Percentiles rank a stretch among this genome's conserved stretches.
Evolutionary conservation across 1,140 invertebrate species (phyloP).

Genomic region (Aphaenogaster ashmeadi): DNA sequence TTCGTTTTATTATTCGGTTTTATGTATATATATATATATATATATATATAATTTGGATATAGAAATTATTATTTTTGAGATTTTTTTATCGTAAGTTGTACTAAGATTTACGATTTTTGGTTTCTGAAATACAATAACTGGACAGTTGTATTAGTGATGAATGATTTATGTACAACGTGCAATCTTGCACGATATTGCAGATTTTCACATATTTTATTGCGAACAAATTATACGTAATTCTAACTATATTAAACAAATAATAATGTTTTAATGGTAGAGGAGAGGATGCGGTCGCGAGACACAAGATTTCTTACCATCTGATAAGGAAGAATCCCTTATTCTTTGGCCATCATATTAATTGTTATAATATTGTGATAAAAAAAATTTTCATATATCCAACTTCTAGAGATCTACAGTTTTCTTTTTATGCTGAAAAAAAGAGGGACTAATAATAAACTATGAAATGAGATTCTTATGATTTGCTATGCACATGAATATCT

Average conservation of each 20-base stretch:
- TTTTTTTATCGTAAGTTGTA: background rate
- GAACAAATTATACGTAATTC: constrained; percentile 69
- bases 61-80: background rate
- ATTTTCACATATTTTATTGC: constrained; percentile 43
- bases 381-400: constrained; percentile 41
- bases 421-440: background rate
- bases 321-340: constrained; percentile 77
- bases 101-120: background rate
- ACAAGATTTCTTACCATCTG: constrained; percentile 59
- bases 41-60: background rate
- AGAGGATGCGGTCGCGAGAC: constrained; percentile 71
- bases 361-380: constrained; percentile 57
- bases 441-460: background rate
- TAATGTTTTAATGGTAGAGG: constrained; percentile 74
- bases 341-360: constrained; percentile 65
- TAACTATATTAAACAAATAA: constrained; percentile 78
- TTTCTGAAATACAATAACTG: background rate
- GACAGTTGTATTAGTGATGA: background rate
- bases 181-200: constrained; percentile 38
- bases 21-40: background rate
- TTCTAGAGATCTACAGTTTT: background rate
- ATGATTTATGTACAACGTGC: constrained; percentile 37
- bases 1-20: background rate
- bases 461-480: constrained; percentile 14
- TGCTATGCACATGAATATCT: background rate